Base-by-base conservation (phyloP, 2,113 vertebrate species). In the Azemiops feae region DNA sequence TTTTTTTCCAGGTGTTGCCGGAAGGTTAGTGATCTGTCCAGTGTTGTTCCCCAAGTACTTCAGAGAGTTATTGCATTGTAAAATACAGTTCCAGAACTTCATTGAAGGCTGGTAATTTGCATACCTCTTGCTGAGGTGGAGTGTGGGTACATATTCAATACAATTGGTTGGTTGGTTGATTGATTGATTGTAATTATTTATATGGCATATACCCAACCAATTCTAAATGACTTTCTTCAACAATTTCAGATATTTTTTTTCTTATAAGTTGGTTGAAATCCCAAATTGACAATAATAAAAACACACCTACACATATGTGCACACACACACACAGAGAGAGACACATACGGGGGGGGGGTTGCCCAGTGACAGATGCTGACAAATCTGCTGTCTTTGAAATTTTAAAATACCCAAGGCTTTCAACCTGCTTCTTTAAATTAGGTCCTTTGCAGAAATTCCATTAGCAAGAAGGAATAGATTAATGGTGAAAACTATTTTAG, bases 391-490 rank as follows among this genome's bases (percentile, higher is more conserved):
- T 93, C 89, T 89, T 47, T 53, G 9, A 16, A 92, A 91, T 93
- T 91, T 93, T 93, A 92, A 43, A 93, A n/a, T 86, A 93, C 60
- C 92, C 93, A 94, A 91, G 91, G 50, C 60, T 12, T 34, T 12
- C 4, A 2, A 30, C 54, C 45, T 93, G 89, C 47, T 50, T 25
- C 92, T 92, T 64, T 93, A 94, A 87, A 92, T 60, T 50, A 55
- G 4, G 9, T 64, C 93, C 93, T 93, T 94, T 94, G 94, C 53
- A 96, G 93, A 91, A 95, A 94, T 96, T 54, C 94, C 88, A 93
- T 96, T 94, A 96, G 89, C 91, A 95, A 55, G 74, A 90, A 74
- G 95, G 91, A 96, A 93, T 90, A 95, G 10, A 54, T 89, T 91
- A 96, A 94, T 96, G 85, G 96, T 53, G 91, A 90, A 95, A n/a